Evolutionary conservation across 2,888 invertebrate species (phyloP), one percentile per base, ranked within the genome.

Genomic region (Chymomyza amoena): DNA sequence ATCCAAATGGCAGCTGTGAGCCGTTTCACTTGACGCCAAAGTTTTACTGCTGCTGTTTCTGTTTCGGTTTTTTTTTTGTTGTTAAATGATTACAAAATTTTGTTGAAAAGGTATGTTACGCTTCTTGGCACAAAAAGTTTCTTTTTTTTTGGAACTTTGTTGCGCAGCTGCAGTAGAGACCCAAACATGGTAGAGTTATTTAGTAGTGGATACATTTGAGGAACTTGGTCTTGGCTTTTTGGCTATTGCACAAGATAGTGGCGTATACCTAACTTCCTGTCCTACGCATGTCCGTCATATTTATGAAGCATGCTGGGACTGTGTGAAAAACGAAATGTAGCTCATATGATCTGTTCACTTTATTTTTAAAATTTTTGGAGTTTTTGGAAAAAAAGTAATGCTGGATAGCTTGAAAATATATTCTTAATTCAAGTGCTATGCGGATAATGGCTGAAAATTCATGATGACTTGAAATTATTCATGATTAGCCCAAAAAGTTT

Each of bases 11-110:
- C 39, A 45, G 39, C 28, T 16, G 16, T 16, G 20, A 16, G 7
- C 68, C 84, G 84, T 77, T 81, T 79, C 81, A 74, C 73, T 85
- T 69, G 68, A 74, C 64, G 56, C 72, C 60, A 67, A 51, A 67
- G 54, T 56, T 54, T 72, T 32, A 32, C 32, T 32, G 32, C 71
- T 68, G 73, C 81, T 64, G 72, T 80, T 62, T 50, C 51, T 63
- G 20, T 3, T 50, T 57, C 20, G 52, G 25, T 28, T 63, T 28
- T 61, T 20, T 61, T 67, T 62, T 68, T 61, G 45, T 79, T 77
- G 80, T 87, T 87, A 88, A 88, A 84, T 88, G 84, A 84, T 84
- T 84, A 84, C 84, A 84, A 84, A 87, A 84, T 88, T 82, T 84
- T 77, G 88, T 82, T 88, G 83, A 84, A 84, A 88, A 88, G 80